A percentile compares a stretch with the other conserved stretches of the same genome.
phyloP scores from a whole-genome alignment of 2,113 vertebrate genomes.

The Odobenus rosmarus region DNA sequence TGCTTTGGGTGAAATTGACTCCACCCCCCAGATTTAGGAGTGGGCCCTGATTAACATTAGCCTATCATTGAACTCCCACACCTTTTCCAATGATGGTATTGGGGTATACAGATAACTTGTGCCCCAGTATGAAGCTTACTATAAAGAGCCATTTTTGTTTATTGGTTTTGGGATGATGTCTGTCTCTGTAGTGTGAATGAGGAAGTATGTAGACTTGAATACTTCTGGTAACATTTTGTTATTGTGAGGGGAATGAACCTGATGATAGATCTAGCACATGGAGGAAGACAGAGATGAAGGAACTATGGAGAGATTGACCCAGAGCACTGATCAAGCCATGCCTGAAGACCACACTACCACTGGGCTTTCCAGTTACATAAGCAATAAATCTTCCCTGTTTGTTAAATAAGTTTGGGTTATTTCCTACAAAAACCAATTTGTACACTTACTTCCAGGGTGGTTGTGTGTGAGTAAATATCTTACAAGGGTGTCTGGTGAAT shows the following conservation, averaged over 20 bases:
- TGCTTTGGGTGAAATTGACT: neutral
- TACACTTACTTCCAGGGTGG: neutral
- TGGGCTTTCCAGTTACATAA: neutral
- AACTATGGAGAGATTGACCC: neutral
- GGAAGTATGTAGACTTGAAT: neutral
- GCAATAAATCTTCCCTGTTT: neutral
- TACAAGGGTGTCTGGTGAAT: neutral
- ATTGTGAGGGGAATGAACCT: neutral
- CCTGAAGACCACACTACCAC: neutral
- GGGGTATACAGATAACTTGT: neutral
- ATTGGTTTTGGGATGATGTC: neutral
- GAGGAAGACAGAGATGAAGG: neutral
- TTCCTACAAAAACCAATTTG: conserved; percentile 5
- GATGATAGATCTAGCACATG: neutral
- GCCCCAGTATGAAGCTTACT: neutral
- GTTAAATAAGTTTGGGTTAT: neutral
- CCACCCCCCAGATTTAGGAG: neutral
- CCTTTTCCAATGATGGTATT: neutral
- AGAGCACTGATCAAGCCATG: neutral
- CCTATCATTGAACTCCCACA: neutral
- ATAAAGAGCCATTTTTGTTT: neutral
- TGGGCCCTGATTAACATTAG: neutral
- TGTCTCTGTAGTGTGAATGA: neutral
- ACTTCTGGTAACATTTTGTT: neutral
- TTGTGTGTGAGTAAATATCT: neutral